Evolutionary conservation across 2,113 vertebrate genomes (phyloP).

Genomic region (Ovibos moschatus): DNA sequence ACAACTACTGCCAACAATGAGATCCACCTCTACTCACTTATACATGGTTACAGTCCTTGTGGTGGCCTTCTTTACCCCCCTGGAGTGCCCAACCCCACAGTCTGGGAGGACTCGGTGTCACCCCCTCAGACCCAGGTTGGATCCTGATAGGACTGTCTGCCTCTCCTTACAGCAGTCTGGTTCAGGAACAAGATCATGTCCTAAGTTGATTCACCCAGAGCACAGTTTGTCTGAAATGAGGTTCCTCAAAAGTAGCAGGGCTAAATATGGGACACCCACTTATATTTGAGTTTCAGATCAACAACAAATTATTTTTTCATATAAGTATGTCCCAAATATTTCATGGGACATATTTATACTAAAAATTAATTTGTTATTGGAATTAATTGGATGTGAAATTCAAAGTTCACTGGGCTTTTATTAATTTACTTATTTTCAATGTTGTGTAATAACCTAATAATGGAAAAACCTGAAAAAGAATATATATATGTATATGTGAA

Average conservation of each 20-base stretch:
- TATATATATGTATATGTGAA: neutral
- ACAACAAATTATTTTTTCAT: neutral
- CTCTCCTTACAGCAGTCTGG: neutral
- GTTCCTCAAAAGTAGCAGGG: neutral
- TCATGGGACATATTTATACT: neutral
- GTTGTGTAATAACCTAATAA: neutral
- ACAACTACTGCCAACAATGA: fast-evolving
- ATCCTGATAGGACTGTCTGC: neutral
- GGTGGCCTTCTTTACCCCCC: neutral
- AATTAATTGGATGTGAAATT: neutral
- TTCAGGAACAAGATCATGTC: neutral
- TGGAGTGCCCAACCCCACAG: neutral
- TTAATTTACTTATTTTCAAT: neutral
- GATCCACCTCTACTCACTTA: neutral
- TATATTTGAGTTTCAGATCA: neutral
- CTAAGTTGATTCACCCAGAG: neutral
- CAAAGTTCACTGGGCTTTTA: neutral
- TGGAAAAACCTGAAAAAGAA: neutral
- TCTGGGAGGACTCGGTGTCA: neutral
- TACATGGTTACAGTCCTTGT: neutral
- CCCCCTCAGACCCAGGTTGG: neutral
- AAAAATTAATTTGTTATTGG: neutral
- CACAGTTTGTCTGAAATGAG: neutral
- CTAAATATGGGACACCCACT: neutral
- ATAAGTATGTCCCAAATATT: neutral